Conservation (phyloP, 2,888 invertebrate genomes). For the Vanessa cardui region DNA sequence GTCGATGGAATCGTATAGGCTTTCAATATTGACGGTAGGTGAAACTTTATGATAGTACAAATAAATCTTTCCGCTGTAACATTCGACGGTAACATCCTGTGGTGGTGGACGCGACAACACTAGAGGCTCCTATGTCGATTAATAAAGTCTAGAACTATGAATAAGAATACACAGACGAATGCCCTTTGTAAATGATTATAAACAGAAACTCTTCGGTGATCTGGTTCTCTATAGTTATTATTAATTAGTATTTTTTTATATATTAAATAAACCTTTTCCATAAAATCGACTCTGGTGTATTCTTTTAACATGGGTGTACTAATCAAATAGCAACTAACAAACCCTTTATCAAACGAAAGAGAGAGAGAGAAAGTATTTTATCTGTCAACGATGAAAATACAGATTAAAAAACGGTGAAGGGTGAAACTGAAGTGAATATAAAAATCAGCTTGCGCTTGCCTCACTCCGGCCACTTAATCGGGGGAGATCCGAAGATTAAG, state of each 20-base stretch:
- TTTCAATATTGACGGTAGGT: slow-evolving; percentile 49
- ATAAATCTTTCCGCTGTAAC: slow-evolving; percentile 61
- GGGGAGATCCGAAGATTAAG: slow-evolving; percentile 50
- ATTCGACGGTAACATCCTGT: slow-evolving; percentile 63
- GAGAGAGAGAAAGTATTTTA: slow-evolving; percentile 31
- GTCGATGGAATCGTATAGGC: slow-evolving; percentile 54
- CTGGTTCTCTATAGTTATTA: slow-evolving; percentile 70
- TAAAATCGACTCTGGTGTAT: slow-evolving; percentile 81
- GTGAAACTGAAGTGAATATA: slow-evolving; percentile 44
- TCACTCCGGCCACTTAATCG: slow-evolving; percentile 64
- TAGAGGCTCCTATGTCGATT: slow-evolving; percentile 41
- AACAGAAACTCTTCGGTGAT: slow-evolving; percentile 68
- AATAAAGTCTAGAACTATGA: slow-evolving; percentile 32
- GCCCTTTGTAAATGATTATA: slow-evolving; percentile 8
- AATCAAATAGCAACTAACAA: slow-evolving; percentile 75
- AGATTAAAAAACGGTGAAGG: slow-evolving; percentile 64
- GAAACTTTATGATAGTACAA: slow-evolving; percentile 60
- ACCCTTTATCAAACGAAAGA: slow-evolving; percentile 49
- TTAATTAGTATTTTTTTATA: slow-evolving; percentile 70
- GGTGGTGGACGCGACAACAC: slow-evolving; percentile 61
- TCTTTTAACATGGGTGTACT: slow-evolving; percentile 82
- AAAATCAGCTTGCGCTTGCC: slow-evolving; percentile 64
- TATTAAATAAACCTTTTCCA: slow-evolving; percentile 81
- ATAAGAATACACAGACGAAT: slow-evolving; percentile 1
- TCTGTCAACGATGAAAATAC: slow-evolving; percentile 16